phyloP scores from a whole-genome alignment of 1,140 invertebrate species.

The Asobara japonica region DNA sequence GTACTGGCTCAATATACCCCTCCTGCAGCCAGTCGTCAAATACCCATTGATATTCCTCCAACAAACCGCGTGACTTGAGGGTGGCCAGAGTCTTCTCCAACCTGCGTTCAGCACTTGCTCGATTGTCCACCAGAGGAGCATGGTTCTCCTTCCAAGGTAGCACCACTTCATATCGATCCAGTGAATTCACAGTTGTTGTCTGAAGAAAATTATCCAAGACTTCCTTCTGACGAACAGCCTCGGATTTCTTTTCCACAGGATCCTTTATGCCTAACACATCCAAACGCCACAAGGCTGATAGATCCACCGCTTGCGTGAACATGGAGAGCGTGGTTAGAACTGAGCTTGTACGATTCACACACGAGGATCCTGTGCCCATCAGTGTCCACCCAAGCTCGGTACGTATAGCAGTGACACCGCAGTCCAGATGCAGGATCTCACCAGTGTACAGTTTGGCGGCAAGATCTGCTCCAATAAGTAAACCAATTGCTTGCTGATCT shows the following conservation, averaged over 20 bases:
- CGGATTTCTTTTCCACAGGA: not conserved
- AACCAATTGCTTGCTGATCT: constrained; percentile 28
- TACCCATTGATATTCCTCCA: constrained; percentile 48
- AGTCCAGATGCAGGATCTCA: constrained; percentile 27
- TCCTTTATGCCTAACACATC: not conserved
- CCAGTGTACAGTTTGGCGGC: constrained; percentile 46
- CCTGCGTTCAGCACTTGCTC: not conserved
- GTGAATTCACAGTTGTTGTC: not conserved
- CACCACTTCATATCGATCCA: not conserved
- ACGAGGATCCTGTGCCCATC: not conserved
- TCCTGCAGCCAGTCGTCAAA: constrained; percentile 46
- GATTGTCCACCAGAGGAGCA: not conserved
- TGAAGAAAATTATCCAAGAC: not conserved
- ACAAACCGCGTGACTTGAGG: constrained; percentile 38
- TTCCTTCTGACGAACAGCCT: not conserved
- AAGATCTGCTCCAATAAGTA: constrained; percentile 47
- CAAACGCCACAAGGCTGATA: not conserved
- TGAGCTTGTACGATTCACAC: not conserved
- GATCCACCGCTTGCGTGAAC: not conserved
- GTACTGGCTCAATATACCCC: constrained; percentile 40
- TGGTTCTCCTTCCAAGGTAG: not conserved
- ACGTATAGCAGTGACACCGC: constrained; percentile 43
- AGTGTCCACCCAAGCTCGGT: constrained; percentile 43
- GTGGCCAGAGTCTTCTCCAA: constrained; percentile 29
- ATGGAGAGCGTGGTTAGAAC: not conserved